These are phyloP conservation scores for Nyctibius grandis DNA, from an alignment of 2,797 vertebrate species.

Conservation along the genomic window DNA sequence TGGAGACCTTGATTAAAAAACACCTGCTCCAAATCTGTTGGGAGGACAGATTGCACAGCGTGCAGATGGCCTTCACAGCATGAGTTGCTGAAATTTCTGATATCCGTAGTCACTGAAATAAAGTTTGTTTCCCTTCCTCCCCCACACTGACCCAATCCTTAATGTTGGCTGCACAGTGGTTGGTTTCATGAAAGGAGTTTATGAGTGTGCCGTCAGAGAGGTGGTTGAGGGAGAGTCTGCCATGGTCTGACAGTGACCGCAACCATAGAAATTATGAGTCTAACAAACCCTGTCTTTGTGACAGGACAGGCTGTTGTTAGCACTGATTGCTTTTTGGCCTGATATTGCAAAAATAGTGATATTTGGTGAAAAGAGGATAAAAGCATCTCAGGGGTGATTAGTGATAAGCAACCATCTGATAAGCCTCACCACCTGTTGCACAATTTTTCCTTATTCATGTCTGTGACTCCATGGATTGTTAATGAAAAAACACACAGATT, in stretches of 20 bases:
- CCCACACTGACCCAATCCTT: not conserved
- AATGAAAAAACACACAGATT: not conserved
- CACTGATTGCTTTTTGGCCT: not conserved
- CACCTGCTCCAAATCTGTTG: conserved; percentile 17
- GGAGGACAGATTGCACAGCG: not conserved
- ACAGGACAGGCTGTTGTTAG: not conserved
- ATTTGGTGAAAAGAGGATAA: conserved; percentile 23
- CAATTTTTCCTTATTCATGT: not conserved
- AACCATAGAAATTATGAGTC: not conserved
- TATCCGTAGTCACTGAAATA: not conserved
- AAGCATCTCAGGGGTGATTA: not conserved
- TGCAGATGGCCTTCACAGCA: not conserved
- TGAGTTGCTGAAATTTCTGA: not conserved
- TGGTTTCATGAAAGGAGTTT: not conserved
- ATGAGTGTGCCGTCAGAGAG: not conserved
- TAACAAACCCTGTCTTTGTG: conserved; percentile 9
- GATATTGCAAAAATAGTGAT: not conserved
- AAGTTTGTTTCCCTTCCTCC: not conserved
- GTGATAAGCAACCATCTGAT: not conserved
- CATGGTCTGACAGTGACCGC: not conserved
- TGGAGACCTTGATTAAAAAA: conserved; percentile 43
- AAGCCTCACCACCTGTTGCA: not conserved
- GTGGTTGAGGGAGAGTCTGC: not conserved
- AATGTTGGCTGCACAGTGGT: not conserved
- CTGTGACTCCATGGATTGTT: not conserved